phyloP scores from a whole-genome alignment of 1,140 invertebrate genomes.

The Lithobius niger region DNA sequence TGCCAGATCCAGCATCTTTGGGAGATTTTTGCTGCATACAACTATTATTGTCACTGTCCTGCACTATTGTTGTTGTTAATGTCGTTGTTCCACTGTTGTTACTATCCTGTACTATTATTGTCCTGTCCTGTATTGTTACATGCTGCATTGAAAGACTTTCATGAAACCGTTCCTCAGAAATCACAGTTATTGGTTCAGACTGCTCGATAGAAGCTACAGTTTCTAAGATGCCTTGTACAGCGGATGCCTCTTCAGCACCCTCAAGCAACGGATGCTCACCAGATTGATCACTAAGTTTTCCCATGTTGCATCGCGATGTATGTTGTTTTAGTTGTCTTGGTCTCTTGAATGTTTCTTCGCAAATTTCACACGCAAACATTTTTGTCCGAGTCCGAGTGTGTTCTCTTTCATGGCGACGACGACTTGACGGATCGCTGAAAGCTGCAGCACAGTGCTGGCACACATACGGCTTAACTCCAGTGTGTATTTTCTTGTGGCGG shows the following conservation, averaged over 20 bases:
- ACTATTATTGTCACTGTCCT: too few species aligned
- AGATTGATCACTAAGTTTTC: neutral
- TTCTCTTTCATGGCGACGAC: constrained; percentile 2
- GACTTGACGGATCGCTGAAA: constrained; percentile 5
- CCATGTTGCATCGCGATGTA: neutral
- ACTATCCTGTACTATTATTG: too few species aligned
- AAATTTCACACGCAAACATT: neutral
- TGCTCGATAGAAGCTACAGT: neutral
- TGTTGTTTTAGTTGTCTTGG: neutral
- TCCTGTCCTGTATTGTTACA: too few species aligned
- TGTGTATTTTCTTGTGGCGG: constrained; percentile 11
- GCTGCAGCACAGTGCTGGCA: neutral
- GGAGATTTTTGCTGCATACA: too few species aligned
- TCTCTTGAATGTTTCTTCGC: neutral
- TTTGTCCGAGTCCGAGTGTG: neutral
- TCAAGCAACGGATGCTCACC: neutral
- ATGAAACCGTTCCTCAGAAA: too few species aligned
- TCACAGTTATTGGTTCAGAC: neutral
- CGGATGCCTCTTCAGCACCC: neutral
- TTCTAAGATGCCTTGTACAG: neutral
- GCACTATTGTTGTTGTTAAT: too few species aligned
- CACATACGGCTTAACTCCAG: constrained; percentile 10
- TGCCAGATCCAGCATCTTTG: too few species aligned
- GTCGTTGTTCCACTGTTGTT: too few species aligned
- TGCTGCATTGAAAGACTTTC: too few species aligned